Evolutionary conservation across 1,140 invertebrate species (phyloP).

Genomic region (Euwallacea fornicatus): DNA sequence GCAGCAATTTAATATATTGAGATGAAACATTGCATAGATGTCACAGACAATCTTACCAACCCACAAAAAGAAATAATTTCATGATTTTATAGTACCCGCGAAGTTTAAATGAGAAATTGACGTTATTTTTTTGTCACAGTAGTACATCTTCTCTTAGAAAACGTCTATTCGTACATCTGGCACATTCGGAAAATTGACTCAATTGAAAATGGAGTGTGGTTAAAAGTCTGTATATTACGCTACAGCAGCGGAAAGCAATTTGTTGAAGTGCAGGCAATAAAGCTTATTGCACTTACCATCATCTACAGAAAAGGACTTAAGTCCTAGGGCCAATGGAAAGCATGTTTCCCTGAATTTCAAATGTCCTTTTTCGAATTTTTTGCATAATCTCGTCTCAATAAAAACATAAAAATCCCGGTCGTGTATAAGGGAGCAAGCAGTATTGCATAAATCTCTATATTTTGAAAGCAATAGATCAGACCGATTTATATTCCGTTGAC

Average conservation of each 20-base stretch:
- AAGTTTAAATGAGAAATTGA: too few relatives aligned
- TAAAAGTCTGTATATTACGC: constrained; percentile 15
- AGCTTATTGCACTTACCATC: constrained; percentile 26
- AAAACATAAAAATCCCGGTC: too few relatives aligned
- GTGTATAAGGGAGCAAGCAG: neutral
- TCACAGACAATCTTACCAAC: too few relatives aligned
- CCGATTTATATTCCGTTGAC: constrained; percentile 11
- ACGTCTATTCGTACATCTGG: constrained; percentile 7
- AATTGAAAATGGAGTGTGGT: constrained; percentile 17
- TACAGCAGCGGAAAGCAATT: constrained; percentile 23
- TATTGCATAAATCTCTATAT: neutral
- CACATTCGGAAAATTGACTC: constrained; percentile 15
- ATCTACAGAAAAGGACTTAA: neutral
- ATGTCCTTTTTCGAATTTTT: too few relatives aligned
- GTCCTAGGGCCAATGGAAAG: neutral
- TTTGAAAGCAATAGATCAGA: constrained; percentile 1
- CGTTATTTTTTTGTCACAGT: too few relatives aligned
- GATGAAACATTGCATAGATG: too few relatives aligned
- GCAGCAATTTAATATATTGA: too few relatives aligned
- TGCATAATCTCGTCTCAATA: too few relatives aligned
- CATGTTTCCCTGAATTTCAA: neutral
- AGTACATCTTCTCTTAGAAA: neutral
- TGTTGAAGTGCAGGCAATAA: constrained; percentile 25
- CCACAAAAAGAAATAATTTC: too few relatives aligned
- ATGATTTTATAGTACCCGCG: too few relatives aligned